Base-by-base conservation (phyloP, 2,797 vertebrate genomes). In the Paratrypauchen microcephalus region DNA sequence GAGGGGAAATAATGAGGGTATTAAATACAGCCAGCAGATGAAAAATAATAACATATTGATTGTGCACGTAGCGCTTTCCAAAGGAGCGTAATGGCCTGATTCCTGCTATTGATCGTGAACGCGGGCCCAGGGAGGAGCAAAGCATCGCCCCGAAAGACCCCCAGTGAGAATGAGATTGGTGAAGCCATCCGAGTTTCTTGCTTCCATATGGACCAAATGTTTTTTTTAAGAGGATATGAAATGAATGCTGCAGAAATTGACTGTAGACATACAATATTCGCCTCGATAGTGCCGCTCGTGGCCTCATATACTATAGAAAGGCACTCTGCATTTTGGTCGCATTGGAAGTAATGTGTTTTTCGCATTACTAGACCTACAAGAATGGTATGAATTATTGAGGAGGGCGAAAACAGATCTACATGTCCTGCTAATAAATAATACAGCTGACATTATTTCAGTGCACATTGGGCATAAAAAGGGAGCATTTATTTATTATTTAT, bases 11-110 rank as follows among this genome's bases (percentile, higher is more conserved):
- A 92, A 93, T 92, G 88, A 93, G 89, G 90, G 89, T 90, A 93
- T 94, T 93, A 93, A 94, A 93, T 92, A 93, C 91, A 92, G 91
- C 91, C 88, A 87, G 89, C 91, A 93, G 90, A 93, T 94, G 91
- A 92, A 93, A 94, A 94, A 93, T 94, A 94, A 94, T 92, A 94
- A 94, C 92, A 93, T 93, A 94, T 94, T 70, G 92, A 94, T 94
- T 88, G 86, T 75, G 83, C 83, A 83, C 80, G 88, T 88, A 86
- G 87, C 75, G 80, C 89, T 93, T 93, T 92, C 88, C 91, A 65
- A 92, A 91, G 86, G 88, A 88, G 84, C 81, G 82, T 93, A 92
- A 93, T 92, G 89, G 90, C 84, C 92, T 91, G 90, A 93, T 93
- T 93, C 89, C 91, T 91, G 83, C 78, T 92, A 93, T 94, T 90